Conservation (phyloP, 2,888 invertebrate genomes). For the Drosophila mimica region DNA sequence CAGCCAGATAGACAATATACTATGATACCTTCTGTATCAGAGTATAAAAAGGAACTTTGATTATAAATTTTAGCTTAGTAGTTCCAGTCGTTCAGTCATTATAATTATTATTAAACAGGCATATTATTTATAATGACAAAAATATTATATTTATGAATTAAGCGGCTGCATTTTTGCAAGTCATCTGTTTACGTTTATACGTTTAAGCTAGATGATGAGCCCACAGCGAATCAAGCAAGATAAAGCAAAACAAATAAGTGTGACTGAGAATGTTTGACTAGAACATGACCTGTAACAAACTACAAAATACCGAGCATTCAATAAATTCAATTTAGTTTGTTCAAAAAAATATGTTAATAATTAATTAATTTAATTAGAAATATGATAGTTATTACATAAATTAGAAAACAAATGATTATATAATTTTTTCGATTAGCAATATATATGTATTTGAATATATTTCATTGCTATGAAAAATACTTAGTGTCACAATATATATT, state of each 20-base stretch:
- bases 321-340: neutral
- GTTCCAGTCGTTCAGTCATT: neutral
- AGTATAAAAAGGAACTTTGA: neutral
- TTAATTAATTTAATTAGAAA: neutral
- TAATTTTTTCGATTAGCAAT: neutral
- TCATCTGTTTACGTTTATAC: constrained; percentile 2
- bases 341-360: neutral
- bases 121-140: neutral
- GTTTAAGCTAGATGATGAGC: constrained; percentile 7
- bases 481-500: neutral
- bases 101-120: constrained; percentile 3
- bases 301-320: neutral
- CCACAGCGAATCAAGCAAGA: neutral
- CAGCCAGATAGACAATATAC: no score
- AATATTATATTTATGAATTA: neutral
- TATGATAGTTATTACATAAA: neutral
- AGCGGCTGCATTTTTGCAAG: constrained; percentile 2
- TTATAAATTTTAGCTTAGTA: neutral
- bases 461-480: neutral
- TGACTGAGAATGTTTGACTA: neutral
- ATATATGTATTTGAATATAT: neutral
- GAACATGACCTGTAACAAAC: neutral
- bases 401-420: neutral
- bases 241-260: neutral
- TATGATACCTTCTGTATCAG: neutral